These are phyloP conservation scores for Micronisus gabar DNA, from an alignment of 2,113 vertebrate species.

Conservation along the genomic window DNA sequence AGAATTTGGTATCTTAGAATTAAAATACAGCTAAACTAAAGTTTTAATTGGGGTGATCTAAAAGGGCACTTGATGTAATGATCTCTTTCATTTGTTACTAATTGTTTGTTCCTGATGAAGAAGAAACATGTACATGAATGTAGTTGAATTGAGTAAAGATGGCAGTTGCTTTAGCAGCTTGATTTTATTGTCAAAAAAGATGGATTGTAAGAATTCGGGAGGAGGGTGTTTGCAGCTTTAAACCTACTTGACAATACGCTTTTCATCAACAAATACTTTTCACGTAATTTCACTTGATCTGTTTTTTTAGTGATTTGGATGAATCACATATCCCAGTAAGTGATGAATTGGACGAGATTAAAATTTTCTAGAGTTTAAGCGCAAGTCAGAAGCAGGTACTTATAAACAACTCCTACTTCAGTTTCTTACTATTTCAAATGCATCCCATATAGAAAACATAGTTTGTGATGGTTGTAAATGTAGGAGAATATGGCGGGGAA, in stretches of 20 bases:
- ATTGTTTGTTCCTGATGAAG: constrained; percentile 81
- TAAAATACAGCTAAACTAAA: constrained; percentile 86
- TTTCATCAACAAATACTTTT: neutral
- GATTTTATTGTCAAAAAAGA: constrained; percentile 63
- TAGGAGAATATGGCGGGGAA: neutral
- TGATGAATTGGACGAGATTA: neutral
- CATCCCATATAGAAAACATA: neutral
- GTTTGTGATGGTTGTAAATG: neutral
- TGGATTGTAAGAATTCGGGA: constrained; percentile 34
- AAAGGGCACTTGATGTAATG: constrained; percentile 97
- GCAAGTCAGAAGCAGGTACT: neutral
- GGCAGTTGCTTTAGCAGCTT: constrained; percentile 62
- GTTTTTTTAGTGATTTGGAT: neutral
- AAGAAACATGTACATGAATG: constrained; percentile 73
- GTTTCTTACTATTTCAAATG: neutral
- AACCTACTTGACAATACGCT: constrained; percentile 8
- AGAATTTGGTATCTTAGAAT: constrained; percentile 96
- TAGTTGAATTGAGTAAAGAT: constrained; percentile 71
- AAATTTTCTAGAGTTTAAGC: neutral
- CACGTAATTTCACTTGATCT: neutral
- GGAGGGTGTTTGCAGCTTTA: neutral
- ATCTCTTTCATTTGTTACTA: constrained; percentile 92
- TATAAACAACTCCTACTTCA: neutral
- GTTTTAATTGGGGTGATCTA: constrained; percentile 97
- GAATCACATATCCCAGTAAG: neutral